phyloP scores from a whole-genome alignment of 64 coral and sea anemone genomes.

The Montipora capricornis region DNA sequence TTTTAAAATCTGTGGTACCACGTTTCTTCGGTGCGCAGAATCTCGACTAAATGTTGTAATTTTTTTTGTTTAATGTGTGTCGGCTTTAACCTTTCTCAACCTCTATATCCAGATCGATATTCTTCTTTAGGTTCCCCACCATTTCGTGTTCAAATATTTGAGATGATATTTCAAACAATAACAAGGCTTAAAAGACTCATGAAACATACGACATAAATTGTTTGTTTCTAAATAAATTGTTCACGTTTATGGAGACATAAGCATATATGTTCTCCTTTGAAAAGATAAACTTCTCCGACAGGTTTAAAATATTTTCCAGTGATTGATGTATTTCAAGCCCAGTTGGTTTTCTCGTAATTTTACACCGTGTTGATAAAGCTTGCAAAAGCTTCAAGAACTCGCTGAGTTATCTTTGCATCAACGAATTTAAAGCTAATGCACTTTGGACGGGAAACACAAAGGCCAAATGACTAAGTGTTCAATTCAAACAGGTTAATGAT shows the following conservation, averaged over 20 bases:
- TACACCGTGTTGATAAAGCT: neutral
- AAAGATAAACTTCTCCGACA: no score
- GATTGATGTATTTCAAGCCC: no score
- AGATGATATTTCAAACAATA: no score
- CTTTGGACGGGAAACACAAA: neutral
- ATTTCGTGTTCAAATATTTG: neutral
- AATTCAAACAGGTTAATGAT: neutral
- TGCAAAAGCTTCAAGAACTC: neutral
- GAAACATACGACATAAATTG: no score
- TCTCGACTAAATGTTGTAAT: neutral
- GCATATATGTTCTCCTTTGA: no score
- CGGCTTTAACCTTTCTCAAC: neutral
- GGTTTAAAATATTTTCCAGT: no score
- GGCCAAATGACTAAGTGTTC: neutral
- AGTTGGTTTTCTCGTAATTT: no score
- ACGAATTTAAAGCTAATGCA: neutral
- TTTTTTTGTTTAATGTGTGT: neutral
- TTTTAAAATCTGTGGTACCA: neutral
- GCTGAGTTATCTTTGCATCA: neutral
- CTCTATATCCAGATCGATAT: neutral
- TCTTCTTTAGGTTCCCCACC: neutral
- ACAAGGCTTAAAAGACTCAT: no score
- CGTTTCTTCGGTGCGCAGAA: neutral
- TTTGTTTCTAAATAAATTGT: no score
- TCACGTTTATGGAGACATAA: no score